These are phyloP conservation scores for Hirudinaria manillensis DNA, from an alignment of 2,888 invertebrate species.

Conservation along the genomic window DNA sequence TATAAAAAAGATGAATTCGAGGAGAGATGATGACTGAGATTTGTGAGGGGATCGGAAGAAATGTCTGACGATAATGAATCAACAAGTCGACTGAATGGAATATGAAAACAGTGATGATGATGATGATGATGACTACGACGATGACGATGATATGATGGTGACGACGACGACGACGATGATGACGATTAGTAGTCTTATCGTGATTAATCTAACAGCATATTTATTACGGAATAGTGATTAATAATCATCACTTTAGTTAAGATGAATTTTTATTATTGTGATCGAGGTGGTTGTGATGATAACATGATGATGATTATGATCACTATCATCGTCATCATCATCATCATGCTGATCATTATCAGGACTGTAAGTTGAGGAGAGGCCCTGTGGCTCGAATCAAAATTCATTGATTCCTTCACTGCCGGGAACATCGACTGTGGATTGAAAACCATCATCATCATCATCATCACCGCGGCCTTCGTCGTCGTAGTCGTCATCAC, in stretches of 20 bases:
- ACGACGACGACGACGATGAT: neutral
- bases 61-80: neutral
- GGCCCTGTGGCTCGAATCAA: neutral
- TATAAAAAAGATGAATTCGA: neutral
- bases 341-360: neutral
- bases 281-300: slow-evolving; percentile 12
- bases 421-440: neutral
- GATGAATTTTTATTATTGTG: slow-evolving; percentile 21
- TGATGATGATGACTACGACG: slow-evolving; percentile 23
- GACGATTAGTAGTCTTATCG: neutral
- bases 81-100: neutral
- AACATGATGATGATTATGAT: slow-evolving; percentile 11
- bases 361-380: neutral
- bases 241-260: too few species aligned
- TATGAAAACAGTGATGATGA: slow-evolving; percentile 1
- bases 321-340: neutral
- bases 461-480: slow-evolving; percentile 19
- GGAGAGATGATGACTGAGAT: neutral
- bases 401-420: slow-evolving; percentile 10
- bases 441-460: slow-evolving; percentile 22
- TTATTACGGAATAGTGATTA: too few species aligned
- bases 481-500: neutral
- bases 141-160: slow-evolving; percentile 20
- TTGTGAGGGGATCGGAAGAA: neutral
- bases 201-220: neutral